These are phyloP conservation scores for Delia radicum DNA, from an alignment of 1,140 invertebrate genomes.

Conservation along the genomic window DNA sequence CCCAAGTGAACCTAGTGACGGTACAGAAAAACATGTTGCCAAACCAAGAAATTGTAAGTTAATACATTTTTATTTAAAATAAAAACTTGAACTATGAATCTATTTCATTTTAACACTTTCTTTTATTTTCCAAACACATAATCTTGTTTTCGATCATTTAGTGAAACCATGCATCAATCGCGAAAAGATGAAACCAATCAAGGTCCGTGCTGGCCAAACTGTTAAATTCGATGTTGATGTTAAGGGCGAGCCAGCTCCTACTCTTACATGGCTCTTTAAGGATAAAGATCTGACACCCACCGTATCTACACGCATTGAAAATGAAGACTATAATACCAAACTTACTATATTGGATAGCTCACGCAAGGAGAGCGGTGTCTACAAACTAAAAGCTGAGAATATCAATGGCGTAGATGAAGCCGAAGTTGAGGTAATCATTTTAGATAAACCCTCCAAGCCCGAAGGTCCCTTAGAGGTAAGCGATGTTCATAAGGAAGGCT, in stretches of 20 bases:
- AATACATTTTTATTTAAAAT: neutral
- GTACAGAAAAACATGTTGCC: constrained; percentile 82
- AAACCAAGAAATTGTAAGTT: constrained; percentile 86
- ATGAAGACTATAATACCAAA: constrained; percentile 92
- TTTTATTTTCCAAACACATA: neutral
- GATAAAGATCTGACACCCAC: constrained; percentile 40
- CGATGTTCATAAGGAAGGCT: constrained; percentile 92
- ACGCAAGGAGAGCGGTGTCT: constrained; percentile 84
- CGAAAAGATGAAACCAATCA: constrained; percentile 85
- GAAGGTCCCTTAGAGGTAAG: constrained; percentile 91
- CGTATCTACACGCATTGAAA: constrained; percentile 75
- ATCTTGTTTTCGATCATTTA: constrained; percentile 49
- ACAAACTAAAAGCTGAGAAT: constrained; percentile 90
- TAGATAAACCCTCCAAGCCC: constrained; percentile 91
- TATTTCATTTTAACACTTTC: neutral
- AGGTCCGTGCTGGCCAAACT: constrained; percentile 85
- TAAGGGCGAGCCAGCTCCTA: constrained; percentile 93
- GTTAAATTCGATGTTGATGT: constrained; percentile 93
- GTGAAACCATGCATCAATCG: constrained; percentile 90
- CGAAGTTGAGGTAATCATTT: constrained; percentile 88
- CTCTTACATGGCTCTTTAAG: constrained; percentile 83
- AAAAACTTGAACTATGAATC: neutral
- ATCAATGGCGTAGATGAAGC: constrained; percentile 91
- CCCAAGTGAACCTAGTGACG: constrained; percentile 83
- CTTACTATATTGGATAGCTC: constrained; percentile 78